A percentile compares a stretch with the other conserved stretches of the same genome.
phyloP scores from a whole-genome alignment of 1,140 invertebrate genomes.

The Eriocheir sinensis region DNA sequence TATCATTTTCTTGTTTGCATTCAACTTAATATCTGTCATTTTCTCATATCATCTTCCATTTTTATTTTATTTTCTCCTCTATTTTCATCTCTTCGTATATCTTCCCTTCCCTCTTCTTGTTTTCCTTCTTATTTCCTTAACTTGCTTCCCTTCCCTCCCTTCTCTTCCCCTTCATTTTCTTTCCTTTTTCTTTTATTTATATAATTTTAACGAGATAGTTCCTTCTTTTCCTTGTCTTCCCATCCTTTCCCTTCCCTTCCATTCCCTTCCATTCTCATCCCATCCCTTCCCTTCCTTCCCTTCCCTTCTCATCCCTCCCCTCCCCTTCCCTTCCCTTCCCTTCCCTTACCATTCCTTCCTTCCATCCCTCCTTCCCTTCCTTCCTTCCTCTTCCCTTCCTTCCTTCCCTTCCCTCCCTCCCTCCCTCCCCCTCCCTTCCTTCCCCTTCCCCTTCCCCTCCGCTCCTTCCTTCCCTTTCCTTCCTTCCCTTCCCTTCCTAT shows the following conservation, averaged over 20 bases:
- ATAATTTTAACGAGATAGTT: neutral
- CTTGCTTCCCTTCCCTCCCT: neutral
- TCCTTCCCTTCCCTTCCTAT: neutral
- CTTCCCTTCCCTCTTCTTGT: neutral
- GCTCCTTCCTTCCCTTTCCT: neutral
- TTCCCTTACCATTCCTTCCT: neutral
- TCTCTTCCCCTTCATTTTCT: neutral
- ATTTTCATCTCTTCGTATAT: no score
- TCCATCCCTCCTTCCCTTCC: neutral
- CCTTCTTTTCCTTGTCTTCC: neutral
- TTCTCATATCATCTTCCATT: neutral
- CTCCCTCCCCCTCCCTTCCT: slow-evolving; percentile 3
- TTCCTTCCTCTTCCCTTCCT: neutral
- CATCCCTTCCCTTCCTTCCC: neutral
- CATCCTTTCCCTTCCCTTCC: no score
- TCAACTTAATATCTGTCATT: neutral
- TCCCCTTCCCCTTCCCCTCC: neutral
- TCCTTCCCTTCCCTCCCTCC: neutral
- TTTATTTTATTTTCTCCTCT: no score
- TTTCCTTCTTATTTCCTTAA: no score
- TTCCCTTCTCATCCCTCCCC: neutral
- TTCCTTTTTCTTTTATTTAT: neutral
- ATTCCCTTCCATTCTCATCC: neutral
- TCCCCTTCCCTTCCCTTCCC: neutral
- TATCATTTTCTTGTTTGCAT: neutral